Evolutionary conservation across 2,113 vertebrate species (phyloP).

Genomic region (Desmodus rotundus): DNA sequence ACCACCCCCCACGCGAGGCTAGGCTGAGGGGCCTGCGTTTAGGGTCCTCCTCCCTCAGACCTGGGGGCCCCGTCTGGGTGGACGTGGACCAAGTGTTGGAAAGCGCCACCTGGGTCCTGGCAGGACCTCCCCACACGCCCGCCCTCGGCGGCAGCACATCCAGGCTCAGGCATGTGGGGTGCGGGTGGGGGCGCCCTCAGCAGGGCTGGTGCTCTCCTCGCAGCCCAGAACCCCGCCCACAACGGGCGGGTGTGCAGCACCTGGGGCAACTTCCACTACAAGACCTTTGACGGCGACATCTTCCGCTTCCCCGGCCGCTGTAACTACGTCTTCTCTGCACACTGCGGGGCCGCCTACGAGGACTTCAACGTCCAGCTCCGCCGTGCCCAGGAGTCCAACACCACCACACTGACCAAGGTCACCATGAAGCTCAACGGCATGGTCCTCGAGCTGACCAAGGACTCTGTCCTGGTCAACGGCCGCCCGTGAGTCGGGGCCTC

Average conservation of each 20-base stretch:
- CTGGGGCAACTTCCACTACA: constrained; percentile 92
- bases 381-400: constrained; percentile 56
- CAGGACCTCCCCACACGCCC: accelerated
- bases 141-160: accelerated
- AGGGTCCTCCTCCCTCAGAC: background rate
- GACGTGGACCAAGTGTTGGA: accelerated
- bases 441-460: constrained; percentile 79
- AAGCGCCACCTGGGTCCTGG: background rate
- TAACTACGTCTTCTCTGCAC: constrained; percentile 86
- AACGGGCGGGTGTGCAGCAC: constrained; percentile 89
- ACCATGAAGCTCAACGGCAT: constrained; percentile 85
- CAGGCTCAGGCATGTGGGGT: accelerated
- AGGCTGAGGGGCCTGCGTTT: accelerated
- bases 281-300: constrained; percentile 89
- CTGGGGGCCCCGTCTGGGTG: accelerated
- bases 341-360: constrained; percentile 83
- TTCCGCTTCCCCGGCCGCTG: constrained; percentile 89
- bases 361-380: constrained; percentile 91
- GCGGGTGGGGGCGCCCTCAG: background rate
- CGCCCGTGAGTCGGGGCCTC: constrained; percentile 77
- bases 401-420: constrained; percentile 75
- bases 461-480: constrained; percentile 74
- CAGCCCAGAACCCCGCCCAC: constrained; percentile 83
- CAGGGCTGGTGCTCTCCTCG: background rate
- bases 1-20: background rate